Evolutionary conservation across 2,797 vertebrate species (phyloP), one percentile per base, ranked within the genome.

Genomic region (Xenopus petersii): DNA sequence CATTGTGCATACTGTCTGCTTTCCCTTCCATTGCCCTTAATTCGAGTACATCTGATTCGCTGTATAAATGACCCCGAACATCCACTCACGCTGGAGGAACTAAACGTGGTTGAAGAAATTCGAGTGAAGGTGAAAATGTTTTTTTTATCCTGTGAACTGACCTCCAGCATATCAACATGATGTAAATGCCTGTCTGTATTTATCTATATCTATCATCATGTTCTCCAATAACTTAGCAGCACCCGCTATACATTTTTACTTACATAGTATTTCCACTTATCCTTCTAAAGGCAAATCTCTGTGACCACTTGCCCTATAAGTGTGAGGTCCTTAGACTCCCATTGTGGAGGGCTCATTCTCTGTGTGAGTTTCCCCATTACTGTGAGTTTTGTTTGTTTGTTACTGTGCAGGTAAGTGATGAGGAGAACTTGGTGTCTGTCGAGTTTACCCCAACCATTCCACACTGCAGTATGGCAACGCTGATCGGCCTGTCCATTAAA

Each of bases 41-140:
- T 83, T 1, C 21, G 72, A 17, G 21, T 82, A 98, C 94, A 98
- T 94, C 91, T 97, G 67, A 97, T 98, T 82, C 90, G 93, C 75
- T 94, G 93, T 59, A 97, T 98, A 78, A 98, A 93, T 69, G 96
- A 98, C 83, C 96, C 96, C 0, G 96, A 98, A 79, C 96, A 98
- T 75, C 96, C 96, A 0, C 92, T 98, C 70, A 96, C 94, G 2
- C 91, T 98, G 70, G 96, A 98, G 81, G 95, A 98, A 55, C 86
- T 98, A 67, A 97, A 98, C 42, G 96, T 98, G 0, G 94, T 98
- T 71, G 96, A 98, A 82, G 93, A 96, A 84, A 60, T 95, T 70
- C 87, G 94, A 59, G 94, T 98, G 56, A 88, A 93, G 74, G 96
- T 98, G 80, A 78, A 87, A 73, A 8, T 48, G n/a, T 58, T 12